Conservation (phyloP, 2,888 invertebrate species). For the Epinotia ramella region DNA sequence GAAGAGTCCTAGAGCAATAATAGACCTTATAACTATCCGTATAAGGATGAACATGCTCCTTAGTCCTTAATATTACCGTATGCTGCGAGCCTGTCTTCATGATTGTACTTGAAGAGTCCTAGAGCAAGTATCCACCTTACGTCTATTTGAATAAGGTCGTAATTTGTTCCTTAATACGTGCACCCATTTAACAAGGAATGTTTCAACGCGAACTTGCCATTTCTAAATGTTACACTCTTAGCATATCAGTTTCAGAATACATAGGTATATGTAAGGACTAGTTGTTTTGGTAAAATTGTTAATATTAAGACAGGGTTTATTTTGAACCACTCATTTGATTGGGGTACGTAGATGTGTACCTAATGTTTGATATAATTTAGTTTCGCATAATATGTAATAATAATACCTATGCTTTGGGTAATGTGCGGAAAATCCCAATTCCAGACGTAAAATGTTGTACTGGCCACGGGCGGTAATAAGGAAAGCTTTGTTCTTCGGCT, state of each 20-base stretch:
- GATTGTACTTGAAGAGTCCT: background rate
- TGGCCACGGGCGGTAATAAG: too few relatives aligned
- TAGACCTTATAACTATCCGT: background rate
- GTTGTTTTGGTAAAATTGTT: constrained; percentile 61
- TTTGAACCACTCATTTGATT: constrained; percentile 47
- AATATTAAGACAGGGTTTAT: constrained; percentile 41
- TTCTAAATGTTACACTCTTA: constrained; percentile 62
- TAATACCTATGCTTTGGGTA: too few relatives aligned
- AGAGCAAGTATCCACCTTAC: constrained; percentile 3
- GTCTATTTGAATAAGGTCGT: background rate
- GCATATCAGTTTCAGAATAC: constrained; percentile 74
- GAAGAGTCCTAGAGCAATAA: background rate
- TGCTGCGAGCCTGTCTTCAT: background rate
- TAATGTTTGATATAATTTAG: too few relatives aligned
- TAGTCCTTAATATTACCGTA: background rate
- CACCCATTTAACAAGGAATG: constrained; percentile 24
- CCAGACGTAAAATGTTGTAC: too few relatives aligned
- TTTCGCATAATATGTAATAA: too few relatives aligned
- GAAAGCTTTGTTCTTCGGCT: too few relatives aligned
- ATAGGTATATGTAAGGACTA: constrained; percentile 64
- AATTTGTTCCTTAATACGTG: constrained; percentile 5
- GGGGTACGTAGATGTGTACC: background rate
- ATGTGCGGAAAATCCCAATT: too few relatives aligned
- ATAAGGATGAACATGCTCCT: constrained; percentile 3
- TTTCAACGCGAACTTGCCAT: constrained; percentile 50